Conservation (phyloP, 1,140 invertebrate species). For the Drosophila grimshawi region DNA sequence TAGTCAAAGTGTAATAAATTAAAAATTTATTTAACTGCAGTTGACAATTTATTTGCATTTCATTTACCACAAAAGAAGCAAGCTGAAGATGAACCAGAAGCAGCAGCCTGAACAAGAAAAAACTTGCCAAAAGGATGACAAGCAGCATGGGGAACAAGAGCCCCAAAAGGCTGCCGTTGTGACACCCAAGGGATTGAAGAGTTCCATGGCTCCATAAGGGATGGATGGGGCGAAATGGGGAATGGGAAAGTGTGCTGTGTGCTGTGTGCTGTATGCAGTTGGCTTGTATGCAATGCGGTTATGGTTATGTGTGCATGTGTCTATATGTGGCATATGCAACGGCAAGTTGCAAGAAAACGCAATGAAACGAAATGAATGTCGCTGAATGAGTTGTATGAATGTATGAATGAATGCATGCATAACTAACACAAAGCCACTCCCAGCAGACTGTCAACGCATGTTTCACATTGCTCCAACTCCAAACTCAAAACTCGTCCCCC, state of each 20-base stretch:
- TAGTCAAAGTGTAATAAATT: constrained; percentile 74
- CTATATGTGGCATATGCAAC: constrained; percentile 30
- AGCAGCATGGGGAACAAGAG: constrained; percentile 35
- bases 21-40: constrained; percentile 81
- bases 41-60: constrained; percentile 82
- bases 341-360: constrained; percentile 67
- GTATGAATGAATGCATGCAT: constrained; percentile 72
- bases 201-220: background rate
- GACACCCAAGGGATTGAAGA: constrained; percentile 10
- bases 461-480: constrained; percentile 8
- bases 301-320: constrained; percentile 31
- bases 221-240: constrained; percentile 10
- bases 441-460: constrained; percentile 32
- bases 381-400: constrained; percentile 55
- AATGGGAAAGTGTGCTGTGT: background rate
- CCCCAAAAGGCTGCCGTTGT: constrained; percentile 25
- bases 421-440: constrained; percentile 62
- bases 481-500: background rate
- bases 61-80: constrained; percentile 68
- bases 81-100: constrained; percentile 12
- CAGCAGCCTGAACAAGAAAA: constrained; percentile 16
- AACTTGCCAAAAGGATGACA: constrained; percentile 42
- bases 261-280: background rate
- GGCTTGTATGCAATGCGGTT: constrained; percentile 54
- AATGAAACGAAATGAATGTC: constrained; percentile 81